These are phyloP conservation scores for Leptoteleia sp. DNA, from an alignment of 1,140 invertebrate species.

Conservation along the genomic window DNA sequence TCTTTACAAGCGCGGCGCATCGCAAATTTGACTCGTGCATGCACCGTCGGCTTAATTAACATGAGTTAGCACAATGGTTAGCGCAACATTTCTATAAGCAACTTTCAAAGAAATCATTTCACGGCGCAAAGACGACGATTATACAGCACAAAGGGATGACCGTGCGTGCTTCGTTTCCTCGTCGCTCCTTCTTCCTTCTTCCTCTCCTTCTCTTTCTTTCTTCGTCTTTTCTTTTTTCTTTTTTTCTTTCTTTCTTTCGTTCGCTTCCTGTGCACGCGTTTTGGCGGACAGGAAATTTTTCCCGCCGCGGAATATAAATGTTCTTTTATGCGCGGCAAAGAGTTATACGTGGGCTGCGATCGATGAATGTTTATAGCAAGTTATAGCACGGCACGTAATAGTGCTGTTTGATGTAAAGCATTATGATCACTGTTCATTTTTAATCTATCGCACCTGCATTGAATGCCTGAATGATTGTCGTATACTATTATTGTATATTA, in stretches of 20 bases:
- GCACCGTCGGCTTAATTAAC: conserved; percentile 54
- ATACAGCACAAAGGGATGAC: conserved; percentile 45
- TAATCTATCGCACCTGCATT: too few species aligned
- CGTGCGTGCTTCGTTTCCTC: conserved; percentile 12
- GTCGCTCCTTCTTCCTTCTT: too few species aligned
- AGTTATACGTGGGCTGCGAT: neutral
- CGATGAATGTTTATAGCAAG: conserved; percentile 1
- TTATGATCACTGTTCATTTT: too few species aligned
- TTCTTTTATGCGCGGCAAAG: conserved; percentile 5
- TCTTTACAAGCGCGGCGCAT: conserved; percentile 55
- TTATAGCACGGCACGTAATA: too few species aligned
- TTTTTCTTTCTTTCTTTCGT: conserved; percentile 7
- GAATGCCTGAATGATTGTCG: too few species aligned
- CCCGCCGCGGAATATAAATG: conserved; percentile 29
- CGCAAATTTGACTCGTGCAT: conserved; percentile 62
- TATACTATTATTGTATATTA: too few species aligned
- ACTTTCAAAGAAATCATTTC: conserved; percentile 65
- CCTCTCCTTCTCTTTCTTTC: too few species aligned
- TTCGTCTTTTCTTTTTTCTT: conserved; percentile 6
- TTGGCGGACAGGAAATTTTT: conserved; percentile 22
- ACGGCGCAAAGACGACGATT: conserved; percentile 28
- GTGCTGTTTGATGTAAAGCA: too few species aligned
- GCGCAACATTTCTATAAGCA: conserved; percentile 48
- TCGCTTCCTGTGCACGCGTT: conserved; percentile 32
- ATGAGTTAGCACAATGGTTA: conserved; percentile 62